Base-by-base conservation (phyloP, 64 coral and sea anemone species). In the Catalaphyllia jardinei region DNA sequence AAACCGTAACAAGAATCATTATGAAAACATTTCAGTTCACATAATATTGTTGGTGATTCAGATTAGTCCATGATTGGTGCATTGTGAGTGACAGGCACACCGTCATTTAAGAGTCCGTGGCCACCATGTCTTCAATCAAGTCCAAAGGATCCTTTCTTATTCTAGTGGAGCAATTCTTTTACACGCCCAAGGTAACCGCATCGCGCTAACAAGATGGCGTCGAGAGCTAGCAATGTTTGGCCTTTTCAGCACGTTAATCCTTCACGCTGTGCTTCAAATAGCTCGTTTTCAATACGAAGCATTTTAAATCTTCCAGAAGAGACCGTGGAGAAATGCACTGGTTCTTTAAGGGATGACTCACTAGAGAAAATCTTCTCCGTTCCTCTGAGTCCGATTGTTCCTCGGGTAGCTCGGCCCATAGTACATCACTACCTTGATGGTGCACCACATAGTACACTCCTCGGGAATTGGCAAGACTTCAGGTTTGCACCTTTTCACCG, bases 121-220 rank as follows among this genome's bases (percentile, higher is more conserved):
- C 46, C 75, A 77, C 75, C 51, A 73, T 30, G 46, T 77, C 39
- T 22, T 52, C 75, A n/a, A n/a, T 77, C 25, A 52, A 57, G 11
- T 57, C 1, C 15, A 57, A 12, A 57, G n/a, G 22, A 24, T 20
- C 64, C 24, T n/a, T 67, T 67, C 64, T 24, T 8, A 27, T 63
- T 63, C 13, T 39, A 76, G 22, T 46, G 22, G 33, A 50, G 39
- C 75, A 7, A 77, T 22, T 13, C 25, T 52, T 52, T 77, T 25
- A 77, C 75, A 77, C 75, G 19, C 75, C 75, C 46, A 77, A 77
- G 75, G 75, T 77, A 52, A 77, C 22, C 75, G 22, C 75, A 54
- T 51, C 51, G 75, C 11, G 22, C 75, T n/a, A 77, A 77, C 39
- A 77, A 77, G 75, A 77, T 77, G 75, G 39, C 75, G 75, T 77